These are phyloP conservation scores for Bolinopsis microptera DNA, from an alignment of 37 sponge, comb jelly and placozoan genomes.

Conservation along the genomic window DNA sequence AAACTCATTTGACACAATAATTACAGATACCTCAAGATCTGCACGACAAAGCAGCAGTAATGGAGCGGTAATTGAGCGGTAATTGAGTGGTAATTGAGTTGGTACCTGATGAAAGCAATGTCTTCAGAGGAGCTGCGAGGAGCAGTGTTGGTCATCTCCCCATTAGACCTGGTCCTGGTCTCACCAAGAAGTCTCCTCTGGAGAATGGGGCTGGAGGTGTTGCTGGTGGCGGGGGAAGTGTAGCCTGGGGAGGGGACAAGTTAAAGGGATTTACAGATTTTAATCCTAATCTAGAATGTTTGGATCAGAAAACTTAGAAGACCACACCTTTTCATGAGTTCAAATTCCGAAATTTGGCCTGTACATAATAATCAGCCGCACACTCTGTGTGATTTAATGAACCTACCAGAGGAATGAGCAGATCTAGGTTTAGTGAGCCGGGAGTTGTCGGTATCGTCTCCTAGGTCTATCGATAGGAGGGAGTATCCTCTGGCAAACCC, in stretches of 20 bases:
- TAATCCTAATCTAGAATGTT: no score
- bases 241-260: constrained; percentile 19
- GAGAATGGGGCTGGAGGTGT: constrained; percentile 22
- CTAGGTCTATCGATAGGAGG: constrained; percentile 63
- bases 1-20: no score
- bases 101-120: constrained; percentile 64
- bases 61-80: no score
- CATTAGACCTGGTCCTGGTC: neutral
- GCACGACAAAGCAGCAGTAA: no score
- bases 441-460: constrained; percentile 58
- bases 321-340: no score
- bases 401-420: constrained; percentile 38
- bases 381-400: no score
- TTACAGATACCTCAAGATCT: no score
- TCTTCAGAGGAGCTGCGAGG: constrained; percentile 40
- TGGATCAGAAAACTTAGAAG: no score
- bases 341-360: no score
- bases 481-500: constrained; percentile 51
- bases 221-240: constrained; percentile 60
- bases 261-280: neutral
- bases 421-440: constrained; percentile 44
- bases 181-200: constrained; percentile 23
- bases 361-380: no score
- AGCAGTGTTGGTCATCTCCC: neutral
- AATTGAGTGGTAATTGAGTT: no score